phyloP scores from a whole-genome alignment of 2,113 vertebrate genomes.

The Caloenas nicobarica region DNA sequence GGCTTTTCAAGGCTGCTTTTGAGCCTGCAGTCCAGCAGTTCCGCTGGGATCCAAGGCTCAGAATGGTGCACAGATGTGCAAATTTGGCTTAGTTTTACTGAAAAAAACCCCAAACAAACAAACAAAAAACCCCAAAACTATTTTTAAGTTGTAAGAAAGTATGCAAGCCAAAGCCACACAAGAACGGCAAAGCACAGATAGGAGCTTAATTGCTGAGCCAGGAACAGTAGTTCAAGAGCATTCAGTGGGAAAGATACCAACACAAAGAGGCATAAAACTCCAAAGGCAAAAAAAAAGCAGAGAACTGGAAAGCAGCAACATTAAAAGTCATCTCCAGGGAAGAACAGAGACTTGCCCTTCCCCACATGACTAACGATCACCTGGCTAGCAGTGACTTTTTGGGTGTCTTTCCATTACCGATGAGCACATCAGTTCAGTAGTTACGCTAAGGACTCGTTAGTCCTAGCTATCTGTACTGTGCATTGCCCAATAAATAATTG shows the following conservation, averaged over 20 bases:
- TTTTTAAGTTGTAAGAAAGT: not conserved
- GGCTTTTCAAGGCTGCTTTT: not conserved
- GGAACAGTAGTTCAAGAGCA: not conserved
- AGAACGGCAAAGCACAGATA: not conserved
- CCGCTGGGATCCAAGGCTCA: not conserved
- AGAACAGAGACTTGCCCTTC: not conserved
- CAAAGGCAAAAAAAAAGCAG: not conserved
- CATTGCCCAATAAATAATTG: not conserved
- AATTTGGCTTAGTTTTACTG: not conserved
- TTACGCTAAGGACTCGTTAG: not conserved
- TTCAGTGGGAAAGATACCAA: not conserved
- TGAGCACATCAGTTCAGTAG: not conserved
- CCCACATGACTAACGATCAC: not conserved
- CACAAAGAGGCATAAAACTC: not conserved
- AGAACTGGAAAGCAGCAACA: not conserved
- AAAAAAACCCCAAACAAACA: not conserved
- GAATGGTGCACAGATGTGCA: fast-evolving
- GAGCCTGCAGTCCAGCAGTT: not conserved
- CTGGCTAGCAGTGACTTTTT: not conserved
- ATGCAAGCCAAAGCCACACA: not conserved
- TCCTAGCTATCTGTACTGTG: not conserved
- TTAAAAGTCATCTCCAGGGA: not conserved
- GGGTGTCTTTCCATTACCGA: not conserved
- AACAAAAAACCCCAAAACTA: not conserved
- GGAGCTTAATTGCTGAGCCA: not conserved